Conservation (phyloP, 2,113 vertebrate species). For the Prietella phreatophila region DNA sequence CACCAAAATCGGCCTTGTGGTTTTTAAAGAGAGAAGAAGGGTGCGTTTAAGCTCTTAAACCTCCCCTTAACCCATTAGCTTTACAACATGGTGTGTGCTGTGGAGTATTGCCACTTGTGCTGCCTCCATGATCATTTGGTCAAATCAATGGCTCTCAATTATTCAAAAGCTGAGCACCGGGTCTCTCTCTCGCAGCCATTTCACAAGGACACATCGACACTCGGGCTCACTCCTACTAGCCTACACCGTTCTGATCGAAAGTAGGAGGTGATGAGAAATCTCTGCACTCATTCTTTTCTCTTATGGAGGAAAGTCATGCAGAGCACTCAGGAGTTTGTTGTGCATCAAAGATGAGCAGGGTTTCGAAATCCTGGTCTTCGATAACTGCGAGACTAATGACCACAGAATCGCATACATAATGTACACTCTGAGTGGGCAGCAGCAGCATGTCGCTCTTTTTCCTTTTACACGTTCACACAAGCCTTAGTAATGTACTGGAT, state of each 20-base stretch:
- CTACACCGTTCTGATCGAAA: constrained; percentile 26
- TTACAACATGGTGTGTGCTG: constrained; percentile 31
- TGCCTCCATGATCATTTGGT: constrained; percentile 53
- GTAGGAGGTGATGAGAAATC: constrained; percentile 29
- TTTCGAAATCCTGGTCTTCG: background rate
- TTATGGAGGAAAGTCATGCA: background rate
- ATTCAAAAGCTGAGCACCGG: constrained; percentile 55
- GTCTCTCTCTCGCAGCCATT: constrained; percentile 37
- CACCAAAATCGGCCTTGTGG: constrained; percentile 26
- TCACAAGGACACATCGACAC: constrained; percentile 42
- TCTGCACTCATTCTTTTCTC: background rate
- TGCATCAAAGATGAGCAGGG: constrained; percentile 19
- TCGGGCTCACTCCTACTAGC: constrained; percentile 24
- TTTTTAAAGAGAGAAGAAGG: constrained; percentile 28
- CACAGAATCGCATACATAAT: background rate
- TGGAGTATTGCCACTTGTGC: background rate
- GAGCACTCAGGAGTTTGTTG: background rate
- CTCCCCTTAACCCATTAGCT: constrained; percentile 43
- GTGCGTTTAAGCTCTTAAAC: constrained; percentile 30
- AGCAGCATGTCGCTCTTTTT: background rate
- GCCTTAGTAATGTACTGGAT: constrained; percentile 25
- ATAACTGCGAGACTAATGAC: background rate
- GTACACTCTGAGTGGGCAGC: constrained; percentile 11
- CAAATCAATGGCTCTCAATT: constrained; percentile 65
- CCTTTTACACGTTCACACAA: constrained; percentile 40